These are phyloP conservation scores for Armadillidium nasatum DNA, from an alignment of 1,140 invertebrate genomes.

Conservation along the genomic window DNA sequence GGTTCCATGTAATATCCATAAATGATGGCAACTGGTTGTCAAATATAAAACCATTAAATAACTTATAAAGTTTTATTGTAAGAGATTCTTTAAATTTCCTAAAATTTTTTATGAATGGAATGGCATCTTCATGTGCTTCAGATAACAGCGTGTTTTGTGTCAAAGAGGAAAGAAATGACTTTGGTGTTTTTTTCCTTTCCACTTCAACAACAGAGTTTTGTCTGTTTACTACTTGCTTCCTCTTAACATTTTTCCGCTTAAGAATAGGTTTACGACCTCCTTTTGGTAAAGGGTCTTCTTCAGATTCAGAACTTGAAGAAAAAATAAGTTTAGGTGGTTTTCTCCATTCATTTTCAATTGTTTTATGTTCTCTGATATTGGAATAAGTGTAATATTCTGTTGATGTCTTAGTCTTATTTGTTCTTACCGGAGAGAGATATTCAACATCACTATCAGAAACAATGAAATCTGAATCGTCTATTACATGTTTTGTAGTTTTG, in stretches of 20 bases:
- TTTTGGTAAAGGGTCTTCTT: neutral
- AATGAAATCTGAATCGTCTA: neutral
- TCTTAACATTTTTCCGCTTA: neutral
- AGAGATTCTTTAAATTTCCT: slow-evolving; percentile 64
- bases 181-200: neutral
- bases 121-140: slow-evolving; percentile 61
- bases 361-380: neutral
- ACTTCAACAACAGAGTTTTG: neutral
- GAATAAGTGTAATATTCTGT: neutral
- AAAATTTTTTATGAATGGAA: slow-evolving; percentile 62
- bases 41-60: slow-evolving; percentile 74
- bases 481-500: neutral
- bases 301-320: neutral
- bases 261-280: neutral
- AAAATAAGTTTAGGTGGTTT: neutral
- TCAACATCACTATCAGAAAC: neutral
- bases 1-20: slow-evolving; percentile 69
- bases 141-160: neutral
- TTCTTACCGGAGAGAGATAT: neutral
- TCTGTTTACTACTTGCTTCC: neutral
- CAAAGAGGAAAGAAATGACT: neutral
- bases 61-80: slow-evolving; percentile 59
- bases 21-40: slow-evolving; percentile 60
- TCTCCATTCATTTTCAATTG: neutral
- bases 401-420: neutral